Percentiles rank a stretch among this genome's conserved stretches.
Evolutionary conservation across 1,140 invertebrate species (phyloP).

Genomic region (Thrips palmi): DNA sequence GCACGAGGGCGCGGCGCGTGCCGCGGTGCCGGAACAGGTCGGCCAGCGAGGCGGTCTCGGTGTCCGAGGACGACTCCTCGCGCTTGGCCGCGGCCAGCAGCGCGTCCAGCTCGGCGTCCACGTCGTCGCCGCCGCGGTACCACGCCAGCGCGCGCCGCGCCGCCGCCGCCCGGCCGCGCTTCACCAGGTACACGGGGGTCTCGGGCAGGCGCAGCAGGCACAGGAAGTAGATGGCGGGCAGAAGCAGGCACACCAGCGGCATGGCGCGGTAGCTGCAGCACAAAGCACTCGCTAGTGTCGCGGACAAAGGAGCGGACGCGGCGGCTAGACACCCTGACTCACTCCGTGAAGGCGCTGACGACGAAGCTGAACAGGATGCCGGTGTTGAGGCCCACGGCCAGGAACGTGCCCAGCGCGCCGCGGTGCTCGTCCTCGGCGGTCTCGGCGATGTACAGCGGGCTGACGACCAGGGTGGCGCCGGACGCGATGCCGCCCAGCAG

Average conservation of each 20-base stretch:
- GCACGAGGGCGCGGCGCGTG: not conserved
- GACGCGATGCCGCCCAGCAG: constrained; percentile 27
- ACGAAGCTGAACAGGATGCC: constrained; percentile 35
- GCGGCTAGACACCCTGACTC: no score
- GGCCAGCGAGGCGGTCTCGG: constrained; percentile 13
- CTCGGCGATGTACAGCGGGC: constrained; percentile 37
- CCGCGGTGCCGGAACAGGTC: not conserved
- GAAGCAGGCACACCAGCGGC: constrained; percentile 22
- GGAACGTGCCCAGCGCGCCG: constrained; percentile 31
- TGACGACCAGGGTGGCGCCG: constrained; percentile 27
- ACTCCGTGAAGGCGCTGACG: constrained; percentile 30
- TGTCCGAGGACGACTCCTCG: constrained; percentile 21
- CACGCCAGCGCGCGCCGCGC: no score
- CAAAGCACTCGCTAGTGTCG: no score
- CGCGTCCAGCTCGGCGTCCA: constrained; percentile 11
- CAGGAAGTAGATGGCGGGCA: constrained; percentile 26
- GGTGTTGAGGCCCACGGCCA: constrained; percentile 29
- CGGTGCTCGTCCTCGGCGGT: constrained; percentile 31
- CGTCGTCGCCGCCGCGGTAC: no score
- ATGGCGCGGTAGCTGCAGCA: constrained; percentile 28
- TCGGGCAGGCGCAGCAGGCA: constrained; percentile 34
- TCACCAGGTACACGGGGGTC: constrained; percentile 29
- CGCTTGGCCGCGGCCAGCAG: constrained; percentile 10
- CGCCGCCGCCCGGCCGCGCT: no score
- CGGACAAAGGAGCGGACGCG: no score